phyloP scores from a whole-genome alignment of 2,888 invertebrate genomes.

The Apoda limacodes region DNA sequence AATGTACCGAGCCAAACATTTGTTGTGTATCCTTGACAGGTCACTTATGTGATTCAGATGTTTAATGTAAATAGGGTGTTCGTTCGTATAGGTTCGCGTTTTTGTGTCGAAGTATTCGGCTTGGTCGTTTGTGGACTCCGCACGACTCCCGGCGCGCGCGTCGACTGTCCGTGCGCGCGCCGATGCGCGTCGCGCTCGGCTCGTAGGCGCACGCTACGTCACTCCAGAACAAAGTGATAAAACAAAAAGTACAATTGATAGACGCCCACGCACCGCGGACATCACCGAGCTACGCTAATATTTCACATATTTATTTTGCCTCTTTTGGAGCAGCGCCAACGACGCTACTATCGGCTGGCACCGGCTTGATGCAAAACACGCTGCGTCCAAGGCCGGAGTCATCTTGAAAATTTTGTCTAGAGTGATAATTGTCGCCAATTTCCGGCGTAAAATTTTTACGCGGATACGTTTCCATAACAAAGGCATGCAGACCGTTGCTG shows the following conservation, averaged over 20 bases:
- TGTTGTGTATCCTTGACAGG: conserved; percentile 26
- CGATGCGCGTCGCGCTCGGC: conserved; percentile 24
- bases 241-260: conserved; percentile 44
- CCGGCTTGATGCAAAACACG: conserved; percentile 33
- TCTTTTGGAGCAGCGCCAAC: conserved; percentile 43
- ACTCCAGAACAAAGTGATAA: conserved; percentile 57
- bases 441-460: not conserved
- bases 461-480: too few relatives aligned
- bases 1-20: conserved; percentile 16
- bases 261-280: not conserved
- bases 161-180: conserved; percentile 14
- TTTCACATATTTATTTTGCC: conserved; percentile 33
- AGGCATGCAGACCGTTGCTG: too few relatives aligned
- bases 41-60: too few relatives aligned
- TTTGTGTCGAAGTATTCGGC: conserved; percentile 1
- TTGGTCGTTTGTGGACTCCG: conserved; percentile 37
- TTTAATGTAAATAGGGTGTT: too few relatives aligned
- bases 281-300: not conserved
- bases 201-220: conserved; percentile 46
- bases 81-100: conserved; percentile 53
- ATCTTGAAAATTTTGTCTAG: not conserved
- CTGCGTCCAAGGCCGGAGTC: not conserved
- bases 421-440: not conserved
- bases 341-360: conserved; percentile 27
- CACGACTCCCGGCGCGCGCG: conserved; percentile 23